Conservation (phyloP, 1,140 invertebrate species). For the Gonioctena quinquepunctata region DNA sequence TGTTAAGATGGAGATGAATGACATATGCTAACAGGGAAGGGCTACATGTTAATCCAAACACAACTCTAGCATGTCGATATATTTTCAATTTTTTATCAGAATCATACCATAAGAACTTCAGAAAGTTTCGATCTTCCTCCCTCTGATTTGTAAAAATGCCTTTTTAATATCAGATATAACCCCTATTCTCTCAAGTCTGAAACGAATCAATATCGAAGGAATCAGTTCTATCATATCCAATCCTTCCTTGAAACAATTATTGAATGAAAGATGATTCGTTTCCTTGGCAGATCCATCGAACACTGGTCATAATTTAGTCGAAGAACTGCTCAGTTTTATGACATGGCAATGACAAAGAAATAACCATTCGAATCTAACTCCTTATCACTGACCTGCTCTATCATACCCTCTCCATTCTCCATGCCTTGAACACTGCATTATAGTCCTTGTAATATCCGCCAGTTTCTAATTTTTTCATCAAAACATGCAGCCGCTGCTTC, state of each 20-base stretch:
- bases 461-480: too few relatives aligned
- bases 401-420: slow-evolving; percentile 33
- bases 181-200: too few relatives aligned
- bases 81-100: slow-evolving; percentile 19
- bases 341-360: too few relatives aligned
- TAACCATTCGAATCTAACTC: neutral
- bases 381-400: slow-evolving; percentile 23
- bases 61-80: too few relatives aligned
- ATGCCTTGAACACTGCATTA: slow-evolving; percentile 35
- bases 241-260: slow-evolving; percentile 52
- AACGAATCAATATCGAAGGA: too few relatives aligned
- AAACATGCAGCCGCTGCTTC: too few relatives aligned
- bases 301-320: slow-evolving; percentile 31
- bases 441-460: too few relatives aligned
- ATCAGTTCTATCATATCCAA: too few relatives aligned
- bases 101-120: slow-evolving; percentile 50
- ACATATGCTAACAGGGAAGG: slow-evolving; percentile 25
- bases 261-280: slow-evolving; percentile 53
- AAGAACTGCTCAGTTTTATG: slow-evolving; percentile 19
- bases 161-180: too few relatives aligned
- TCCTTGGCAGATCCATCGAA: slow-evolving; percentile 34
- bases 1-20: slow-evolving; percentile 16
- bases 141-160: slow-evolving; percentile 54
- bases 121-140: slow-evolving; percentile 42
- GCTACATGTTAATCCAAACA: too few relatives aligned